Evolutionary conservation across 1,140 invertebrate species (phyloP), one percentile per base, ranked within the genome.

Genomic region (Eumeta japonica): DNA sequence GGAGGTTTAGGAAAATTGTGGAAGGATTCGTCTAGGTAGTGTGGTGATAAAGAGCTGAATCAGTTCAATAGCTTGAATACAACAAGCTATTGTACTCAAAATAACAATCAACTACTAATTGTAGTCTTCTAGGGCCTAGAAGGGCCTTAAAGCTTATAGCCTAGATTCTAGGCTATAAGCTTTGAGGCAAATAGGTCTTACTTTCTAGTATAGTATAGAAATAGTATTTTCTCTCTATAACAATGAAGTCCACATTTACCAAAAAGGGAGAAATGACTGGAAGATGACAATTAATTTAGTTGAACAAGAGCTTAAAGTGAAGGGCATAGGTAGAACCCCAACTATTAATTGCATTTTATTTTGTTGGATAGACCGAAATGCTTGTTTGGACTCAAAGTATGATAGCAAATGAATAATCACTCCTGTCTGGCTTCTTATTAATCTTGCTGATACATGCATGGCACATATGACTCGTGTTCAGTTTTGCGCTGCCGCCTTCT

Each of bases 291-390:
- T 96, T 62, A 84, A 89, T 37, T 75, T 99, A 4, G 87, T 87
- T 46, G 92, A 97, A 54, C 97, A 99, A 78, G 94, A 97, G 68
- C 82, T 98, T 52, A 80, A 90, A 42, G 92, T 99, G 0, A 98
- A 96, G 76, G 93, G 94, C 14, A 95, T 99, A 41, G 97, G 99
- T 75, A 99, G 97, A 97, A 95, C 93, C 3, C 89, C 94, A 10
- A 94, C 92, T 46, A 97, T 92, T 18, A 99, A 99, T 77, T 82
- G 94, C 12, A 97, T 99, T 64, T 95, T 99, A 0, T 98, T 96
- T n/a, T 98, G 95, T 77, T 93, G 92, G 12, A 92, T 94, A 56
- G 97, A 99, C 74, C 87, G 96, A 34, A 99, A 99, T 79, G 96
- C 97, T 1, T 71, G 97, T 99, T 2, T 74, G 70, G 70, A 85